Base-by-base conservation (phyloP, 1,140 invertebrate species). In the Drosophila murphyi region DNA sequence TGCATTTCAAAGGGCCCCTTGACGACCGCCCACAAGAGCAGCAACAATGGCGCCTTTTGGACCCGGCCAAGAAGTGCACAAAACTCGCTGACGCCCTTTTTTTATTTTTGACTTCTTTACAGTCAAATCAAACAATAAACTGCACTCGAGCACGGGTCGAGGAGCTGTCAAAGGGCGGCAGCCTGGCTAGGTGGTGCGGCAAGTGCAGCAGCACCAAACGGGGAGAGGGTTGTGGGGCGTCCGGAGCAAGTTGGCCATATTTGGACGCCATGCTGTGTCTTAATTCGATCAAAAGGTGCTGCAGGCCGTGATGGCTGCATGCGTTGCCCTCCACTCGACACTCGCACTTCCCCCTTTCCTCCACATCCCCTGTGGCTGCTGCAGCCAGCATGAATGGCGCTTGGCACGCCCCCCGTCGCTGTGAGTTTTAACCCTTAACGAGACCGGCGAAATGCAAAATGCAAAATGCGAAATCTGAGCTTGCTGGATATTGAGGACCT, bases 71-170 rank as follows among this genome's bases (percentile, higher is more conserved):
- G 50, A 87, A 87, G 78, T 88, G 83, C 82, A 83, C 70, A 85
- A 85, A 87, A 70, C 57, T 48, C 51, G 31, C 56, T 41, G 79
- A 73, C 69, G 74, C 56, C 69, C 61, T 51, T 55, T 69, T 10
- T 8, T n/a, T 3, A 12, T 37, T 35, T 32, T 43, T 39, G 6
- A 28, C 4, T 29, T 35, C 48, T 12, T 59, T 65, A 8, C 51
- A 41, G 20, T 34, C 45, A 61, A 87, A 89, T 88, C 83, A 88
- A 88, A 88, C 83, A 88, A 88, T 88, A 89, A 88, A 88, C 83
- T 89, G 82, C 82, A 87, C 82, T 87, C 80, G 47, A 87, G 80
- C 83, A 77, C 79, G 80, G 67, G 75, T 52, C 50, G 63, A 54
- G 69, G 59, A 31, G 28, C 37, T n/a, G 29, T 5, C 6, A 0